Base-by-base conservation (phyloP, 2,888 invertebrate genomes). In the Sycophila texana region DNA sequence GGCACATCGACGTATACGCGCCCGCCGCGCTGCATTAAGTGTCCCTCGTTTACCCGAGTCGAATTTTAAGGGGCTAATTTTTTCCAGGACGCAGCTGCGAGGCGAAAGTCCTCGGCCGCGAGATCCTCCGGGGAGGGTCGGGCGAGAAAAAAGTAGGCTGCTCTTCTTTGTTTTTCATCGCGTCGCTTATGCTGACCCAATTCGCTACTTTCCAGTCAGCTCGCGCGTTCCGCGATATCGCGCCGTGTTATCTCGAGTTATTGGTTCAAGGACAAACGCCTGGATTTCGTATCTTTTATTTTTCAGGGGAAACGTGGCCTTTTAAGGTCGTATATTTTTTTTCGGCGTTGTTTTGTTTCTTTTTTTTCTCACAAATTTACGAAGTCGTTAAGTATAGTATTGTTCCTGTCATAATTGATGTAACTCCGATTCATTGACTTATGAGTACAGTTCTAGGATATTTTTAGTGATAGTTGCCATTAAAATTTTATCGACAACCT, bases 201-300 rank as follows among this genome's bases (percentile, higher is more conserved):
- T 61, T 76, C n/a, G 22, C 61, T 63, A 68, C 70, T 76, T 76
- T 68, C 75, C 61, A 76, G 70, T 76, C 70, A 61, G 47, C 53
- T 70, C 63, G 63, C 47, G 18, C 57, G 61, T 22, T 58, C 22
- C 57, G 22, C 39, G 13, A 12, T 12, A 4, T 30, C 4, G 14
- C 39, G 47, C 7, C 39, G n/a, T 61, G 55, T 65, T 65, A 65
- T 65, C 55, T n/a, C 39, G 51, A 75, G 60, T 75, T 75, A 68
- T 75, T 75, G 68, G 51, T 53, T 68, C 47, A 65, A 74, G 60
- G 53, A 22, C 30, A 10, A 39, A 10, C 10, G 39, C 39, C 10
- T 10, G 39, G 39, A 14, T 63, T 1, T n/a, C 7, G 13, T 65
- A 3, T 26, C 14, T 22, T 47, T 10, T 39, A 39, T 39, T 39